Evolutionary conservation across 2,888 invertebrate genomes (phyloP), one percentile per base, ranked within the genome.

Genomic region (Hedychridium roseum): DNA sequence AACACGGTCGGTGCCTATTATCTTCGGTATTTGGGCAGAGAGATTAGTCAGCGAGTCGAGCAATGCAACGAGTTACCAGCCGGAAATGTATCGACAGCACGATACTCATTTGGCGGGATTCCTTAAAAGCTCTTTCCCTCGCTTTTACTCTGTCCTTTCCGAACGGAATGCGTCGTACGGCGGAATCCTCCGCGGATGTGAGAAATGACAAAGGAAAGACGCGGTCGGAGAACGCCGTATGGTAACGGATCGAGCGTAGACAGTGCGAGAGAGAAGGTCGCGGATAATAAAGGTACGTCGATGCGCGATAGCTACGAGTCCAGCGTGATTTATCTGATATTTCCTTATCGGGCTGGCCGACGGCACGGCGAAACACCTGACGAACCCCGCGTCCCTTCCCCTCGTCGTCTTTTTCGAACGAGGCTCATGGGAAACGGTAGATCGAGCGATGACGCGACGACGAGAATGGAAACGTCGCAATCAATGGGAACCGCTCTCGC

Each of bases 281-380:
- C 47, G 62, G 52, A 69, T 66, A 66, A 70, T 66, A 67, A 53
- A 61, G 58, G 61, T 57, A 62, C 49, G 52, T 49, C 43, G 27
- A 20, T 34, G 30, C 40, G 56, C 43, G 40, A 53, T 30, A 41
- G 51, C 47, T 34, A 54, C 45, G 9, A 23, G 23, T 43, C 63
- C 56, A n/a, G 58, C 55, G 70, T 68, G 71, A 72, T 74, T 74
- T 73, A 74, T 74, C 70, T 71, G 70, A 71, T 66, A 63, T 68
- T 65, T 58, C 73, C 73, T 73, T 74, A 73, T 74, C 61, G 63
- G 71, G 72, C 54, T 45, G 39, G n/a, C n/a, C 31, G 50, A 53
- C 43, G 53, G 52, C 52, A 43, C 37, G 45, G 50, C 46, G 35
- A 64, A 70, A 71, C 68, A 70, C 71, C 71, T 71, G 71, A 64